phyloP scores from a whole-genome alignment of 2,888 invertebrate genomes.

The Clitarchus hookeri region DNA sequence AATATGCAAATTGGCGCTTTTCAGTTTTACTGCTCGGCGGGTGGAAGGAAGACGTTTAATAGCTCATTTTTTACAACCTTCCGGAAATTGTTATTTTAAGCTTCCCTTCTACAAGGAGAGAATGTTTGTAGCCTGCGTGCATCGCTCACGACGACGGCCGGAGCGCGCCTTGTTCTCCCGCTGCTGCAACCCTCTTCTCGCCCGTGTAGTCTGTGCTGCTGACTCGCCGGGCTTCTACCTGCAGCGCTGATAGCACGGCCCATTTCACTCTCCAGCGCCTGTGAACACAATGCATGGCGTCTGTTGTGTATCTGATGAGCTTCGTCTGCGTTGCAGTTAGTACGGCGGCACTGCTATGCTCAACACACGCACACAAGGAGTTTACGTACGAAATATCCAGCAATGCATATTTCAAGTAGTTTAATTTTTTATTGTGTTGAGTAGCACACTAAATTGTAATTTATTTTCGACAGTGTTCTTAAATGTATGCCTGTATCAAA shows the following conservation, averaged over 20 bases:
- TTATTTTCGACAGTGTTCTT: too few species aligned
- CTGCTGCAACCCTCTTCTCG: background rate
- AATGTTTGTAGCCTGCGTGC: background rate
- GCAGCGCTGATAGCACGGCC: background rate
- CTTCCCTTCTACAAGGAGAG: background rate
- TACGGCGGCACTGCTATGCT: too few species aligned
- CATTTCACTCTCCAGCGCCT: background rate
- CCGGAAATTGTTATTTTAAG: slow-evolving; percentile 4
- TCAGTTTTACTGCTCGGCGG: background rate
- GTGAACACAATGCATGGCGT: background rate
- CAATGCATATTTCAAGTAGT: too few species aligned
- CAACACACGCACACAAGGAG: too few species aligned
- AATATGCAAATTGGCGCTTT: background rate
- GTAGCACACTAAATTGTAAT: too few species aligned
- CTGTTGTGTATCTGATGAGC: background rate
- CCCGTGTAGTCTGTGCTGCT: background rate
- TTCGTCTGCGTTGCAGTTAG: background rate
- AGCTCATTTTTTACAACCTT: background rate
- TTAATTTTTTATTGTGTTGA: too few species aligned
- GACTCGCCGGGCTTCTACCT: background rate
- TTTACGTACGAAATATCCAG: too few species aligned
- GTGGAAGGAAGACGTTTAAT: background rate
- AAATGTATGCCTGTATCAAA: too few species aligned
- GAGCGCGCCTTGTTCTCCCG: background rate
- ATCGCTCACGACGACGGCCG: background rate